Evolutionary conservation across 2,797 vertebrate genomes (phyloP).

Genomic region (Antrozous pallidus): DNA sequence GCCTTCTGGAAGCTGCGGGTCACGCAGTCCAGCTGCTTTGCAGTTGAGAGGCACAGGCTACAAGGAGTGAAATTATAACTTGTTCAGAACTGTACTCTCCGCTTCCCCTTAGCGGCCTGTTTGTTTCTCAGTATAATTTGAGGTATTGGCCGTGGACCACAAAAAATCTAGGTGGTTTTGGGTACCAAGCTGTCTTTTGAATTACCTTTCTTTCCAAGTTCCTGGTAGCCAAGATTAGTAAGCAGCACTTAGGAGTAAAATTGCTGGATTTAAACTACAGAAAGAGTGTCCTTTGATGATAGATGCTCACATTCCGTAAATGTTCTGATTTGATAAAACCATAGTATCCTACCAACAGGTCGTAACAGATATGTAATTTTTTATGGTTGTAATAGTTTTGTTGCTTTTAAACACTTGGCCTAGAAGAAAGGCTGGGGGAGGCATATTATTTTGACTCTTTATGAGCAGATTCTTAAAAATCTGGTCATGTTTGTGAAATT

Average conservation of each 20-base stretch:
- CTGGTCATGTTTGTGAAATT: constrained; percentile 2
- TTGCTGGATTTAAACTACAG: constrained; percentile 23
- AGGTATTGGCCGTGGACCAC: background rate
- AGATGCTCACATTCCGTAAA: background rate
- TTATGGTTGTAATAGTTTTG: background rate
- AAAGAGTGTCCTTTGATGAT: constrained; percentile 17
- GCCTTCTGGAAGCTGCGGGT: background rate
- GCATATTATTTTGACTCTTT: constrained; percentile 15
- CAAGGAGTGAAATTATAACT: background rate
- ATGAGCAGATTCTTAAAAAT: background rate
- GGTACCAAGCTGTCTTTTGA: background rate
- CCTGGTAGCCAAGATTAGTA: constrained; percentile 3
- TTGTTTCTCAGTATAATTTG: constrained; percentile 40
- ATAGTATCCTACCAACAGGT: background rate
- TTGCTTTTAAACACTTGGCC: background rate
- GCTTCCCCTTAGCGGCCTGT: background rate
- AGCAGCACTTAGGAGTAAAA: background rate
- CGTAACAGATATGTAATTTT: background rate
- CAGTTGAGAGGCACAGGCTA: background rate
- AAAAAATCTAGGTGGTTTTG: constrained; percentile 35
- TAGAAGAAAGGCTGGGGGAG: background rate
- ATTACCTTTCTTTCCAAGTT: constrained; percentile 31
- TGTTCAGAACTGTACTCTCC: background rate
- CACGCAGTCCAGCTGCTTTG: background rate
- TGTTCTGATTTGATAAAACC: constrained; percentile 7